A percentile compares a stretch with the other conserved stretches of the same genome.
Evolutionary conservation across 2,113 vertebrate species (phyloP).

Genomic region (Apaloderma vittatum): DNA sequence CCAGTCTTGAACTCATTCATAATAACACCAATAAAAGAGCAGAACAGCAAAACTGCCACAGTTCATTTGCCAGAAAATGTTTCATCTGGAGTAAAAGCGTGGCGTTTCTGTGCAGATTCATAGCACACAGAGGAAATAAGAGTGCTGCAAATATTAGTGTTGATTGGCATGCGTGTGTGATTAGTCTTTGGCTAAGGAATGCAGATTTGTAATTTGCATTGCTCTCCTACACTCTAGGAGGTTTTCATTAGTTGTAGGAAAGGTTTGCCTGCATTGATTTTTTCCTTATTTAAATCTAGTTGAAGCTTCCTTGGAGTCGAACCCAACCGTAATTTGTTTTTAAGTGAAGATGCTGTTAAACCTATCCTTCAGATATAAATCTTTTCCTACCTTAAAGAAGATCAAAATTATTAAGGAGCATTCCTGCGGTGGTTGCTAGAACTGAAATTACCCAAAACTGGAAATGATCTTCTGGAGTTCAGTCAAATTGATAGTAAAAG

Average conservation of each 20-base stretch:
- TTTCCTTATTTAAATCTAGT: not conserved
- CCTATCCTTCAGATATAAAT: not conserved
- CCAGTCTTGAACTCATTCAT: conserved; percentile 45
- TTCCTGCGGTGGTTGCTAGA: not conserved
- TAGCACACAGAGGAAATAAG: not conserved
- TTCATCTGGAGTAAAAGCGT: conserved; percentile 42
- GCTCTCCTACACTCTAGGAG: not conserved
- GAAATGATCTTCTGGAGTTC: not conserved
- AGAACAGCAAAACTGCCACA: conserved; percentile 52
- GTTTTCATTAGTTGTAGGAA: not conserved
- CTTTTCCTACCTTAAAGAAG: not conserved
- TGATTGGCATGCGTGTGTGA: not conserved
- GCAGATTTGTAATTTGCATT: not conserved
- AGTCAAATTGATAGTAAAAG: not conserved
- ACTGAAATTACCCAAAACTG: conserved; percentile 5
- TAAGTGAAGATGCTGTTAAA: not conserved
- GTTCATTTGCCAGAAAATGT: conserved; percentile 29
- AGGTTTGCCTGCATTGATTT: not conserved
- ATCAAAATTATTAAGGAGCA: not conserved
- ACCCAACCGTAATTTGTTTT: not conserved
- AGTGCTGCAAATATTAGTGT: not conserved
- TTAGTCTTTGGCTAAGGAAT: not conserved
- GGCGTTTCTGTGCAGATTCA: not conserved
- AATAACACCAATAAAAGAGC: conserved; percentile 23
- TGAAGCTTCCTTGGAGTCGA: not conserved